Base-by-base conservation (phyloP, 2,888 invertebrate genomes). In the Agonopterix alstromeriana region DNA sequence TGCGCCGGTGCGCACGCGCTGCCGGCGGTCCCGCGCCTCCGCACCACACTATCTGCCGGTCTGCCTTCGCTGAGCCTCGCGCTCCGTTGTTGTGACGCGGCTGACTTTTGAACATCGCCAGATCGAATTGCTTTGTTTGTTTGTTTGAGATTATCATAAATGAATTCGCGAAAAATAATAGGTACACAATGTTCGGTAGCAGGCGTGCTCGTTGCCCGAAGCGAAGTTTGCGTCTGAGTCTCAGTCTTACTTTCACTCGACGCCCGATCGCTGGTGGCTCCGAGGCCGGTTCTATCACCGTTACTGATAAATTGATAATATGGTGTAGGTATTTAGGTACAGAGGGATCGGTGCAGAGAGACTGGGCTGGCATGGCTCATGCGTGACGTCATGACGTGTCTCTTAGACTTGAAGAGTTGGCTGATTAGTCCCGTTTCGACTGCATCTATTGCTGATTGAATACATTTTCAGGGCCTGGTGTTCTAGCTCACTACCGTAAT, bases 221-320 rank as follows among this genome's bases (percentile, higher is more conserved):
- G 71, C 67, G 66, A 63, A 61, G 64, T 71, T 69, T 76, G 73
- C 81, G 82, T 85, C 84, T 87, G 73, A 85, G 27, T 27, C 27
- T 27, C 17, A 17, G 27, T 27, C 27, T 27, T 27, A 27, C 87
- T 88, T 87, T 88, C 87, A 86, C 85, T 76, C 61, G 71, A 57
- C 73, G 70, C 69, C n/a, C 74, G 70, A 68, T 71, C 64, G 72
- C 59, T 68, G 42, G 68, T 73, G 76, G 67, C 76, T 71, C 55
- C 62, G 73, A 69, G 78, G 81, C 80, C 81, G 77, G 78, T 76
- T 76, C 73, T 70, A 68, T 70, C 78, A 81, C 82, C 79, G 82
- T 79, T 84, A 77, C 72, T 77, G 82, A 82, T 84, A 82, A 73
- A 77, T 72, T 77, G 82, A 82, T 84, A 82, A 73, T 78, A 70